Conservation (phyloP, 2,113 vertebrate species). For the Numenius arquata region DNA sequence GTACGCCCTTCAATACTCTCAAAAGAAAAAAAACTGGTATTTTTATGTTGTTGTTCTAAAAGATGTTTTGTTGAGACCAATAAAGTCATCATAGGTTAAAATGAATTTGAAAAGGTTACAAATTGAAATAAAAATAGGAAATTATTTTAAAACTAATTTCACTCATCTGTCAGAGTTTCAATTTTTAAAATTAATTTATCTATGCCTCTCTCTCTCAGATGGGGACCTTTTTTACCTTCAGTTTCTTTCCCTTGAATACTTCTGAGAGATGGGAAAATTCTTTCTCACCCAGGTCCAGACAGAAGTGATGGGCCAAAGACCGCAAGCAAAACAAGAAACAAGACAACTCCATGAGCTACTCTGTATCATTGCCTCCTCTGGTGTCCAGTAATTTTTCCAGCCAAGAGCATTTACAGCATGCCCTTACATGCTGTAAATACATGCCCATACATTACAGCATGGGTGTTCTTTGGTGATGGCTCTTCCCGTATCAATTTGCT, state of each 20-base stretch:
- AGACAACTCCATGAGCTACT: background rate
- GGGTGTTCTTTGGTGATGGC: background rate
- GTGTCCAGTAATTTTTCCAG: background rate
- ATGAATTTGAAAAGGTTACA: background rate
- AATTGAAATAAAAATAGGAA: background rate
- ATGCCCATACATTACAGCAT: background rate
- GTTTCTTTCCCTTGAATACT: background rate
- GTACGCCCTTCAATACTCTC: background rate
- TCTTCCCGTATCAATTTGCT: background rate
- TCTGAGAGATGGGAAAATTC: background rate
- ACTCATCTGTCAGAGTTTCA: background rate
- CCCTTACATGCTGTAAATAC: too few species aligned
- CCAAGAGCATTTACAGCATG: background rate
- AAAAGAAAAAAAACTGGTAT: background rate
- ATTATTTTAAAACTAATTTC: background rate
- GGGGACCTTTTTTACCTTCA: background rate
- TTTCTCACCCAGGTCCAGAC: background rate
- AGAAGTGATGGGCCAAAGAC: background rate
- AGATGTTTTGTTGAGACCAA: background rate
- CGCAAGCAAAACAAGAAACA: background rate
- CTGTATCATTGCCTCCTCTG: background rate
- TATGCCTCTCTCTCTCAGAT: background rate
- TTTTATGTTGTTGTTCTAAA: background rate
- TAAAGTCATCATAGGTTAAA: background rate
- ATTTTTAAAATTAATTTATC: background rate